phyloP scores from a whole-genome alignment of 1,140 invertebrate species.

The Cydia pomonella region DNA sequence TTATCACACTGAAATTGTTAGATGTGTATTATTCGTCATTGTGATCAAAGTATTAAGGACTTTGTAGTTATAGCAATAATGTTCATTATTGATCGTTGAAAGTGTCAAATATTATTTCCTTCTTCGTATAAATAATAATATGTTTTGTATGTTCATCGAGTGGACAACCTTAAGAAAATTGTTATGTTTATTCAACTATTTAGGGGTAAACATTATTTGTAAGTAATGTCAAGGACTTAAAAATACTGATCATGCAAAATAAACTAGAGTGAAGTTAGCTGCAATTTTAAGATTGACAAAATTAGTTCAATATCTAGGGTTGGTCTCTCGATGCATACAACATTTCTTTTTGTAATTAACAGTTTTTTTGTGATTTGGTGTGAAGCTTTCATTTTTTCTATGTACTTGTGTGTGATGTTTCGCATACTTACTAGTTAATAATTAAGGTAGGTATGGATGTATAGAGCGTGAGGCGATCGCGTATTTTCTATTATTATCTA shows the following conservation, averaged over 20 bases:
- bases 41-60: slow-evolving; percentile 72
- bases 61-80: slow-evolving; percentile 70
- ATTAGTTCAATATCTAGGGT: slow-evolving; percentile 37
- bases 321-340: slow-evolving; percentile 38
- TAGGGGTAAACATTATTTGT: slow-evolving; percentile 34
- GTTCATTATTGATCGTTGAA: slow-evolving; percentile 50
- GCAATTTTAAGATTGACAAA: not conserved
- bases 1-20: slow-evolving; percentile 52
- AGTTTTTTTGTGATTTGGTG: slow-evolving; percentile 59
- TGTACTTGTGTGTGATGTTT: slow-evolving; percentile 59
- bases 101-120: slow-evolving; percentile 32
- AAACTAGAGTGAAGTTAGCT: not conserved
- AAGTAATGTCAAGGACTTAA: not conserved
- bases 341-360: slow-evolving; percentile 48
- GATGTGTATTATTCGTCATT: slow-evolving; percentile 56
- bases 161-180: not conserved
- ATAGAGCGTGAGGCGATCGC: slow-evolving; percentile 58
- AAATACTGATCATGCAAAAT: not conserved
- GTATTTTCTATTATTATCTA: slow-evolving; percentile 67
- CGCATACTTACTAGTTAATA: slow-evolving; percentile 69
- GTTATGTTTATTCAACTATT: slow-evolving; percentile 50
- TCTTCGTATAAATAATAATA: slow-evolving; percentile 28
- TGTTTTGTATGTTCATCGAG: not conserved
- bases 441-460: slow-evolving; percentile 58
- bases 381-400: slow-evolving; percentile 59